A percentile compares a stretch with the other conserved stretches of the same genome.
Conservation (phyloP, 2,113 vertebrate genomes). For the Phrynosoma blainvillii region DNA sequence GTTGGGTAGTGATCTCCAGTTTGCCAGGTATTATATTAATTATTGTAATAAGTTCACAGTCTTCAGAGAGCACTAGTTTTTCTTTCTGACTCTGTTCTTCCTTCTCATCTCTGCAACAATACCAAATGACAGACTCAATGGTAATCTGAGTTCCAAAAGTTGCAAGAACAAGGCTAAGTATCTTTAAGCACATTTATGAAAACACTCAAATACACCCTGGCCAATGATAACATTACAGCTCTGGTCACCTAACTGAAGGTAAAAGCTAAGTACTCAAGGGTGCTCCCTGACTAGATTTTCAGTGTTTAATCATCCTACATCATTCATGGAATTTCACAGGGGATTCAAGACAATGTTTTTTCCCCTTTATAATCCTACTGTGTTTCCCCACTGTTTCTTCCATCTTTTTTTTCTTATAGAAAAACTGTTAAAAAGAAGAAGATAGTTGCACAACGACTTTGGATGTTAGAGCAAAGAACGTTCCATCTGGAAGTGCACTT, state of each 20-base stretch:
- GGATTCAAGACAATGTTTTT: no score
- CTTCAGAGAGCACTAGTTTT: conserved; percentile 90
- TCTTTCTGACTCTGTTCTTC: conserved; percentile 93
- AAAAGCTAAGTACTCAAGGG: neutral
- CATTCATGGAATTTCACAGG: no score
- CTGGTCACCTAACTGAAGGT: no score
- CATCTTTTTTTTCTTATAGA: neutral
- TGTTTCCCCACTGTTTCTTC: no score
- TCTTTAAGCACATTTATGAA: neutral
- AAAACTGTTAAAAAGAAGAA: neutral
- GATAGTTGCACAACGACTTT: no score
- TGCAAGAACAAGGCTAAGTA: neutral
- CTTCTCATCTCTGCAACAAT: conserved; percentile 82
- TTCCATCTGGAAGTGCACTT: no score
- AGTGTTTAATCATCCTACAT: neutral
- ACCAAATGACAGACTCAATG: conserved; percentile 19
- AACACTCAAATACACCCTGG: neutral
- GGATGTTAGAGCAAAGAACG: no score
- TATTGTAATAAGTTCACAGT: conserved; percentile 93
- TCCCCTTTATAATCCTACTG: no score
- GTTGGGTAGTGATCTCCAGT: conserved; percentile 95
- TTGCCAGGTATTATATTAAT: conserved; percentile 91
- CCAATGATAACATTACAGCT: neutral
- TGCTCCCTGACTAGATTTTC: neutral
- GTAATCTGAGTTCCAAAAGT: conserved; percentile 7